phyloP scores from a whole-genome alignment of 2,888 invertebrate genomes.

The Troides helena region DNA sequence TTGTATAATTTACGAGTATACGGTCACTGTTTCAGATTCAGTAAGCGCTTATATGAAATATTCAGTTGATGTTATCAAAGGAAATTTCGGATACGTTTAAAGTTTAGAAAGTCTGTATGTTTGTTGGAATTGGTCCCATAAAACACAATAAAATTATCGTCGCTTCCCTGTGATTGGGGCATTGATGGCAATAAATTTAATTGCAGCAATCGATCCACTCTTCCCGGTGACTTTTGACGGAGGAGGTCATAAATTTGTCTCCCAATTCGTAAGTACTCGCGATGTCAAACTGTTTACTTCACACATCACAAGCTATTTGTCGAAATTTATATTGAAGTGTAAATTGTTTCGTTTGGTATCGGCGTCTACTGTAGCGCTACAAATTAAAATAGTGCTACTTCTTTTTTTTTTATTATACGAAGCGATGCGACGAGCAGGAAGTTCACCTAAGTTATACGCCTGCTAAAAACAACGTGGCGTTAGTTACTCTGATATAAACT shows the following conservation, averaged over 20 bases:
- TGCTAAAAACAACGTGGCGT: too few relatives aligned
- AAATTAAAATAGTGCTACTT: conserved; percentile 22
- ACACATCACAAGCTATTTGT: conserved; percentile 34
- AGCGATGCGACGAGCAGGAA: too few relatives aligned
- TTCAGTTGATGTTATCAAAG: too few relatives aligned
- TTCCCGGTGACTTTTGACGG: conserved; percentile 24
- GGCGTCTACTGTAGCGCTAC: conserved; percentile 21
- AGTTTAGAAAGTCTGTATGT: too few relatives aligned
- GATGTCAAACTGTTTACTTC: conserved; percentile 32
- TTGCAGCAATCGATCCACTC: conserved; percentile 28
- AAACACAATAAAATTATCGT: conserved; percentile 22
- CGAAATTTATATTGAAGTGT: conserved; percentile 24
- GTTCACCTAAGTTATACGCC: too few relatives aligned
- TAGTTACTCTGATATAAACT: too few relatives aligned
- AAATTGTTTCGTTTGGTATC: conserved; percentile 17
- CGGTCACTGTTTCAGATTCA: too few relatives aligned
- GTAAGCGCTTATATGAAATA: too few relatives aligned
- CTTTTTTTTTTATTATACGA: not conserved
- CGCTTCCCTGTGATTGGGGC: conserved; percentile 8
- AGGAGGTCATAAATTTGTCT: conserved; percentile 33
- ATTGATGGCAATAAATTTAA: conserved; percentile 28
- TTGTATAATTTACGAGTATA: too few relatives aligned
- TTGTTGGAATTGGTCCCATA: not conserved
- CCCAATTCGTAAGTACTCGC: conserved; percentile 31
- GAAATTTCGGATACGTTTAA: too few relatives aligned